Evolutionary conservation across 2,888 invertebrate genomes (phyloP).

Genomic region (Lobophora halterata): DNA sequence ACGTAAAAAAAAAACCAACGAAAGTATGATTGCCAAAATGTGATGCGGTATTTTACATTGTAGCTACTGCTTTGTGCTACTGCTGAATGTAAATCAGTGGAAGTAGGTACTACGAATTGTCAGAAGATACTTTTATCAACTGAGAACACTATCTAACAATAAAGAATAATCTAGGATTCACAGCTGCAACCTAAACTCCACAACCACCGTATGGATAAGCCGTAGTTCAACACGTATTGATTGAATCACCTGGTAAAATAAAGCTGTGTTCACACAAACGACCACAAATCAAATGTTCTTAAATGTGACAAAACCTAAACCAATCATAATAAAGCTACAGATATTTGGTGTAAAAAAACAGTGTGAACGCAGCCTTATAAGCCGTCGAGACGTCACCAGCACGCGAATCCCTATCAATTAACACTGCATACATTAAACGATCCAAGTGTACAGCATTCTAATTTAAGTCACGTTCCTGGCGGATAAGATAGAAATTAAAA

Average conservation of each 20-base stretch:
- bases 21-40: no score
- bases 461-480: conserved; percentile 31
- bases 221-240: conserved; percentile 23
- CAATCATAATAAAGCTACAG: no score
- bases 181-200: conserved; percentile 27
- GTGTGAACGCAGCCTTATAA: conserved; percentile 19
- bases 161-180: conserved; percentile 46
- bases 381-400: conserved; percentile 9
- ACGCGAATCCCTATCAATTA: conserved; percentile 23
- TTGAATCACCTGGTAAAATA: conserved; percentile 26
- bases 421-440: conserved; percentile 8
- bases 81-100: no score
- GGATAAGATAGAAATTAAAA: conserved; percentile 32
- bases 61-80: no score
- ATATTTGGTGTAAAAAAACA: conserved; percentile 2
- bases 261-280: conserved; percentile 20
- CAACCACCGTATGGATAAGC: conserved; percentile 27
- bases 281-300: neutral
- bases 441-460: conserved; percentile 8
- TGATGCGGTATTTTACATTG: no score
- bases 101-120: no score
- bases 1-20: no score
- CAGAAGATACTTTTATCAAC: no score
- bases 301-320: no score
- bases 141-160: conserved; percentile 13